A percentile compares a stretch with the other conserved stretches of the same genome.
Evolutionary conservation across 2,888 invertebrate species (phyloP).

Genomic region (Crossocerus cetratus): DNA sequence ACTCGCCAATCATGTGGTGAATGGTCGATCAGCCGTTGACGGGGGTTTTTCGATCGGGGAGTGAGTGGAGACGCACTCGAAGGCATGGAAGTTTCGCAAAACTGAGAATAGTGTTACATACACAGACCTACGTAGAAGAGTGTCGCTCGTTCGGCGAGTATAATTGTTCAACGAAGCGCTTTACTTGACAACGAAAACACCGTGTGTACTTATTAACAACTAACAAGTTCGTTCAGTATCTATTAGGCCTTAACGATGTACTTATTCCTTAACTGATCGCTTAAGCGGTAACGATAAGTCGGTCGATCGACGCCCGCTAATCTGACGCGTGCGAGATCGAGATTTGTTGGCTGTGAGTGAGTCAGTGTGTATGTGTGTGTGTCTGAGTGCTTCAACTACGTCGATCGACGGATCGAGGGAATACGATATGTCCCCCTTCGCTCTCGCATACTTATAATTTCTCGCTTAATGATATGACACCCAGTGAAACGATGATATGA

Average conservation of each 20-base stretch:
- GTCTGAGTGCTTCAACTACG: conserved; percentile 34
- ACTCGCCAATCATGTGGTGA: background rate
- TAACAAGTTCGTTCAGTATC: conserved; percentile 60
- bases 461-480: conserved; percentile 66
- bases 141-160: conserved; percentile 62
- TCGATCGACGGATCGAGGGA: conserved; percentile 53
- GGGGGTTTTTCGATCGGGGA: background rate
- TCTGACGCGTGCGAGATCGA: conserved; percentile 59
- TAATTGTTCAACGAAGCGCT: conserved; percentile 60
- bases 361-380: too few relatives aligned
- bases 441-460: background rate
- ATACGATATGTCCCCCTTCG: conserved; percentile 3
- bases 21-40: background rate
- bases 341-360: conserved; percentile 44
- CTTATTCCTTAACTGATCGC: conserved; percentile 54
- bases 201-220: conserved; percentile 44
- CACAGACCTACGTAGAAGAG: conserved; percentile 50
- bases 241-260: conserved; percentile 70
- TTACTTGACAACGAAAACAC: conserved; percentile 64
- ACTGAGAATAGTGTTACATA: conserved; percentile 45
- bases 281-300: conserved; percentile 63
- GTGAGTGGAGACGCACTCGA: conserved; percentile 55
- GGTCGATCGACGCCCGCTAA: conserved; percentile 56
- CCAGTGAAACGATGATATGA: conserved; percentile 62
- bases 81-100: conserved; percentile 57